These are phyloP conservation scores for Sternotherus odoratus DNA, from an alignment of 2,797 vertebrate genomes.

Conservation along the genomic window DNA sequence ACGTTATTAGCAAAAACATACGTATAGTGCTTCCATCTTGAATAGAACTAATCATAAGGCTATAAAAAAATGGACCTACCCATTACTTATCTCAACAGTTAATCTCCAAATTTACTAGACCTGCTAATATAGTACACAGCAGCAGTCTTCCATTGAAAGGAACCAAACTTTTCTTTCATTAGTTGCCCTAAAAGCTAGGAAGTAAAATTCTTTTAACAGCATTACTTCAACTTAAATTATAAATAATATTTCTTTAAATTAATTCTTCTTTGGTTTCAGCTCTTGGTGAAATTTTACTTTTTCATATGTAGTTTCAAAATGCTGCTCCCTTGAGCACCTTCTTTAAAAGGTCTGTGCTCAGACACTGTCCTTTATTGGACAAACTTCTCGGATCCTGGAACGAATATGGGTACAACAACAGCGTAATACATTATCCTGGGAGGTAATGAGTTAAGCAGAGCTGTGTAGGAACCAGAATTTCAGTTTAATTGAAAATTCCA, in stretches of 20 bases:
- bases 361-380: background rate
- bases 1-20: background rate
- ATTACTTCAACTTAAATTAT: background rate
- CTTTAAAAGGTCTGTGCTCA: background rate
- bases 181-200: background rate
- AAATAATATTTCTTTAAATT: background rate
- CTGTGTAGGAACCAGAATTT: background rate
- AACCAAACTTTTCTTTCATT: background rate
- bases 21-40: background rate
- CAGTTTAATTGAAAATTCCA: background rate
- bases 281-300: background rate
- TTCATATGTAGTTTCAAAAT: background rate
- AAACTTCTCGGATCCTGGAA: background rate
- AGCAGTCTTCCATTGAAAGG: background rate
- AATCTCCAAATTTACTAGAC: slow-evolving; percentile 1
- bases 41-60: background rate
- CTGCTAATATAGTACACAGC: background rate
- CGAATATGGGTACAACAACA: background rate
- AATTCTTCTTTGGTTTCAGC: background rate
- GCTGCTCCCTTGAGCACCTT: background rate
- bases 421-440: background rate
- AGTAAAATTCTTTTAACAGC: background rate
- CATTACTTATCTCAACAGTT: background rate
- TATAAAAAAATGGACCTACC: background rate
- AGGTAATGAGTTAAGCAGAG: background rate